Evolutionary conservation across 1,140 invertebrate genomes (phyloP).

Genomic region (Pentalonia nigronervosa): DNA sequence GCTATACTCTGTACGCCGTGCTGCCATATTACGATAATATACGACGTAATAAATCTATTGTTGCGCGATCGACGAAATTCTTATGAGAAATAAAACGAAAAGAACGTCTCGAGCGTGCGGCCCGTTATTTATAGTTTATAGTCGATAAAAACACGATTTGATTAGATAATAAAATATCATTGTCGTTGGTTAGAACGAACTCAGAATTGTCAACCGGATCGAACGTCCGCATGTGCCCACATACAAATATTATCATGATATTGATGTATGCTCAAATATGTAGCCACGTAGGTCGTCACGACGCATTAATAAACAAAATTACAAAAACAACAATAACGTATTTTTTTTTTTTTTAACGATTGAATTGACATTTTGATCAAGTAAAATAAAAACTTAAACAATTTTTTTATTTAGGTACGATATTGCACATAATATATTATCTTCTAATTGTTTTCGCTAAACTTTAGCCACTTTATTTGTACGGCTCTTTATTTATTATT

Average conservation of each 20-base stretch:
- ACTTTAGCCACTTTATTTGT: not conserved
- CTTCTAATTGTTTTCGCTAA: not conserved
- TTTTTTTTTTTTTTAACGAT: not conserved
- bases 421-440: not conserved
- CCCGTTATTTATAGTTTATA: not conserved
- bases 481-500: not conserved
- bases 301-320: not conserved
- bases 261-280: not conserved
- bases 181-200: not conserved
- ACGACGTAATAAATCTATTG: not conserved
- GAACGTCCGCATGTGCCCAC: not conserved
- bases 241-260: not conserved
- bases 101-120: not conserved
- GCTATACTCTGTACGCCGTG: not conserved
- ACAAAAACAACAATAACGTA: not conserved
- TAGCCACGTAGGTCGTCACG: not conserved
- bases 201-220: not conserved
- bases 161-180: conserved; percentile 1
- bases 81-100: not conserved
- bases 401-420: not conserved
- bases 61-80: not conserved
- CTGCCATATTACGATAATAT: not conserved
- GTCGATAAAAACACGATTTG: not conserved
- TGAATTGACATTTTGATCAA: not conserved
- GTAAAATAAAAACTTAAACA: not conserved